Percentiles rank a stretch among this genome's conserved stretches.
These are phyloP conservation scores for Itoplectis maculator DNA, from an alignment of 2,888 invertebrate species.

Conservation along the genomic window DNA sequence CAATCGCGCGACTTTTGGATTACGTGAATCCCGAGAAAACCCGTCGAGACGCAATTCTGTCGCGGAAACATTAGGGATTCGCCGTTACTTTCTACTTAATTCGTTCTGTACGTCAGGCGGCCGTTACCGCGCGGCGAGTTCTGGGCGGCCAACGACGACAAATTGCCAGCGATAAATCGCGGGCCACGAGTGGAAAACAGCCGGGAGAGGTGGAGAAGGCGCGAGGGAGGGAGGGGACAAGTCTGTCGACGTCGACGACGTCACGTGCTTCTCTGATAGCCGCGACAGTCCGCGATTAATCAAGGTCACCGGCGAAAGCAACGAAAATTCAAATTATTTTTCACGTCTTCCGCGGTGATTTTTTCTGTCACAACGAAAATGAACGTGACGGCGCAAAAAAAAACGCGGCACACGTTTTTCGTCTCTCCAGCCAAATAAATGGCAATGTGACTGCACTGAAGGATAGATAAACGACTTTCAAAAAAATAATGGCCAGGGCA, in stretches of 20 bases:
- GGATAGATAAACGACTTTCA: no score
- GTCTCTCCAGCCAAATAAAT: neutral
- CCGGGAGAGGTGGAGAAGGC: slow-evolving; percentile 5
- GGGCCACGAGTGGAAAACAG: slow-evolving; percentile 39
- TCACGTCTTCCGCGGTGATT: slow-evolving; percentile 43
- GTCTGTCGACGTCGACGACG: slow-evolving; percentile 30
- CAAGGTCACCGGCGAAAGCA: slow-evolving; percentile 45
- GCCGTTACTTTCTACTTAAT: slow-evolving; percentile 64
- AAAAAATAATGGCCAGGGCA: no score
- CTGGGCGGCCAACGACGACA: slow-evolving; percentile 69
- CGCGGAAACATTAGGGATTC: slow-evolving; percentile 53
- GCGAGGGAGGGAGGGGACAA: neutral
- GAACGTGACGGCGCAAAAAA: slow-evolving; percentile 22
- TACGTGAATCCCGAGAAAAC: neutral
- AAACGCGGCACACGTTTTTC: neutral
- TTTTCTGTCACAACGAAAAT: slow-evolving; percentile 27
- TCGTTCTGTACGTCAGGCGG: slow-evolving; percentile 69
- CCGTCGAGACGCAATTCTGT: slow-evolving; percentile 47
- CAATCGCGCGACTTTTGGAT: slow-evolving; percentile 46
- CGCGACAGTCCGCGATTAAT: slow-evolving; percentile 52
- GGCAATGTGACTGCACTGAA: no score
- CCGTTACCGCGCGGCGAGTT: slow-evolving; percentile 51
- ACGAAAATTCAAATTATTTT: slow-evolving; percentile 55
- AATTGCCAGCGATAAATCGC: slow-evolving; percentile 74
- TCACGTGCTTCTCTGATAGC: slow-evolving; percentile 39